Evolutionary conservation across 2,113 vertebrate species (phyloP).

Genomic region (Lutjanus erythropterus): DNA sequence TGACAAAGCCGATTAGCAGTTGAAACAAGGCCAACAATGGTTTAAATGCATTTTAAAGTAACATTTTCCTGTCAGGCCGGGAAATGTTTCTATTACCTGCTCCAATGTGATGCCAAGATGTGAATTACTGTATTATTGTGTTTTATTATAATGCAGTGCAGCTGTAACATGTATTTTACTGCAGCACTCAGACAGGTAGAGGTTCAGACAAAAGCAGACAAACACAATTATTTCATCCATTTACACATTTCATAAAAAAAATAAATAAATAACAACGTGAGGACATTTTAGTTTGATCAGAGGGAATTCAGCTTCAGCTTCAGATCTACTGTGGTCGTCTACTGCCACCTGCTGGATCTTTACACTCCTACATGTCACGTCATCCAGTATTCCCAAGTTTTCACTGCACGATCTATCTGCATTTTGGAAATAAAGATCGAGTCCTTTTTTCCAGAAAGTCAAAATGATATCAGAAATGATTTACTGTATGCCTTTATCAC

Average conservation of each 20-base stretch:
- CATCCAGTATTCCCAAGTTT: not conserved
- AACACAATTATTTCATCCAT: conserved; percentile 1
- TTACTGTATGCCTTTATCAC: too few relatives aligned
- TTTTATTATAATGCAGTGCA: not conserved
- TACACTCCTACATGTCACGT: not conserved
- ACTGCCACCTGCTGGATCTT: conserved; percentile 71
- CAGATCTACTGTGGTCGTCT: conserved; percentile 2
- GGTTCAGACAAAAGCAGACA: not conserved
- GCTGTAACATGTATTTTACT: not conserved
- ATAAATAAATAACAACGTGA: not conserved
- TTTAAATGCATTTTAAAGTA: conserved; percentile 34
- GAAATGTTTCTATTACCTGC: conserved; percentile 24
- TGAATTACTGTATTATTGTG: not conserved
- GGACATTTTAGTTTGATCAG: not conserved
- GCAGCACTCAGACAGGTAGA: not conserved
- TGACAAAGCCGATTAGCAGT: conserved; percentile 82
- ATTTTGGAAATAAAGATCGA: not conserved
- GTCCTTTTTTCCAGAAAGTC: too few relatives aligned
- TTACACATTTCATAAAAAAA: not conserved
- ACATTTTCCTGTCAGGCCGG: conserved; percentile 12
- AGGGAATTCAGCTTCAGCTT: not conserved
- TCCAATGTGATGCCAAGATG: not conserved
- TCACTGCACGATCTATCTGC: not conserved
- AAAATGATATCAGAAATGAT: too few relatives aligned
- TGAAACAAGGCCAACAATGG: conserved; percentile 77